These are phyloP conservation scores for Lophotis ruficrista DNA, from an alignment of 2,113 vertebrate genomes.

Conservation along the genomic window DNA sequence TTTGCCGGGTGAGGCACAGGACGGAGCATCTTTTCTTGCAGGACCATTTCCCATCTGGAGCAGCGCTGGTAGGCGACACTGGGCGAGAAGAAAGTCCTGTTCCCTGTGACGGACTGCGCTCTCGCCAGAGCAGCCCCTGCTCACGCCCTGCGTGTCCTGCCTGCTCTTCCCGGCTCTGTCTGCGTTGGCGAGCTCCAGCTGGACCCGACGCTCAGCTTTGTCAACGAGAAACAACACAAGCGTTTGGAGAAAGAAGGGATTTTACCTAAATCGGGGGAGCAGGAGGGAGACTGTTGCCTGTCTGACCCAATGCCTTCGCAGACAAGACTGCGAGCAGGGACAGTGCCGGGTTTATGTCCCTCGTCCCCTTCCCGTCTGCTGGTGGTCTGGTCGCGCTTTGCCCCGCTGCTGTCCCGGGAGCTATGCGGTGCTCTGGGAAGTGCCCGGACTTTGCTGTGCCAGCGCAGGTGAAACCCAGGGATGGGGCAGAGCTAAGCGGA, in stretches of 20 bases:
- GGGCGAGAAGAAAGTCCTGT: background rate
- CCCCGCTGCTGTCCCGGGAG: accelerated
- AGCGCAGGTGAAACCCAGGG: background rate
- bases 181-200: background rate
- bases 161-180: accelerated
- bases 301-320: background rate
- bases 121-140: accelerated
- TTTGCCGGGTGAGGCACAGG: background rate
- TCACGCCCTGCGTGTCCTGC: background rate
- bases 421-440: accelerated
- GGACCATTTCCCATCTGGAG: background rate
- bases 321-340: no score
- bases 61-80: background rate
- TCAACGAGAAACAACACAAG: background rate
- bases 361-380: no score
- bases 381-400: accelerated
- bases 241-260: background rate
- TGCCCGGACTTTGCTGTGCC: no score
- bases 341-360: no score
- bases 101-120: background rate
- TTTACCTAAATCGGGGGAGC: background rate
- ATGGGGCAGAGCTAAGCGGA: background rate
- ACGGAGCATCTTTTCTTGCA: background rate
- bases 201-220: accelerated
- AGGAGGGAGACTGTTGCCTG: accelerated